Evolutionary conservation across 2,888 invertebrate genomes (phyloP).

Genomic region (Nephrotoma appendiculata): DNA sequence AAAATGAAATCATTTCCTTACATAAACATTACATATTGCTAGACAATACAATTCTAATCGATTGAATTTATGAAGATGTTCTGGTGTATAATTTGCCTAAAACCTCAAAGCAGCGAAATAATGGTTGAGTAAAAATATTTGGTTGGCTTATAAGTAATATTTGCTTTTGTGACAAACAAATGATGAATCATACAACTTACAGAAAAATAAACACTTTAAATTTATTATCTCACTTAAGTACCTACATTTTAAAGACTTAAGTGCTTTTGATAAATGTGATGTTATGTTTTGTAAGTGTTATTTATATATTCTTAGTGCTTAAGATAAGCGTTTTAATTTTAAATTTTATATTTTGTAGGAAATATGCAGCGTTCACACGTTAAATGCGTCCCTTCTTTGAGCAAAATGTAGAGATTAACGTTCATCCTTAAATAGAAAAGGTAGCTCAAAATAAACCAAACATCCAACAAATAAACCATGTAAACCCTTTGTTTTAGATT

Average conservation of each 20-base stretch:
- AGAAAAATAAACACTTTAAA: not conserved
- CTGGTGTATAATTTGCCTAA: not conserved
- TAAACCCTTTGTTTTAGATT: too few relatives aligned
- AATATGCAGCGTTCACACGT: not conserved
- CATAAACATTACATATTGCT: not conserved
- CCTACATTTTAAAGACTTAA: not conserved
- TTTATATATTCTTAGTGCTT: not conserved
- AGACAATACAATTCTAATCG: not conserved
- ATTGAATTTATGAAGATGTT: not conserved
- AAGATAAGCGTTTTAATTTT: not conserved
- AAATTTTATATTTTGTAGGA: not conserved
- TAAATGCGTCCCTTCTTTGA: too few relatives aligned
- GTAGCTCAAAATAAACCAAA: too few relatives aligned
- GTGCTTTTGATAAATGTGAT: not conserved
- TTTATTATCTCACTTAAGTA: not conserved
- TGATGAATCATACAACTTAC: not conserved
- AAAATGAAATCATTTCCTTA: not conserved
- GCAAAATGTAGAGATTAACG: too few relatives aligned
- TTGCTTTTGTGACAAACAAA: not conserved
- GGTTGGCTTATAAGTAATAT: not conserved
- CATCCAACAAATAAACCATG: too few relatives aligned
- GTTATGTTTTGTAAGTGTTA: not conserved
- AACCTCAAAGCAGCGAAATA: not conserved
- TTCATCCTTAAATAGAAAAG: too few relatives aligned
- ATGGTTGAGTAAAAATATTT: not conserved